phyloP scores from a whole-genome alignment of 2,888 invertebrate species.

The Philereme vetulata region DNA sequence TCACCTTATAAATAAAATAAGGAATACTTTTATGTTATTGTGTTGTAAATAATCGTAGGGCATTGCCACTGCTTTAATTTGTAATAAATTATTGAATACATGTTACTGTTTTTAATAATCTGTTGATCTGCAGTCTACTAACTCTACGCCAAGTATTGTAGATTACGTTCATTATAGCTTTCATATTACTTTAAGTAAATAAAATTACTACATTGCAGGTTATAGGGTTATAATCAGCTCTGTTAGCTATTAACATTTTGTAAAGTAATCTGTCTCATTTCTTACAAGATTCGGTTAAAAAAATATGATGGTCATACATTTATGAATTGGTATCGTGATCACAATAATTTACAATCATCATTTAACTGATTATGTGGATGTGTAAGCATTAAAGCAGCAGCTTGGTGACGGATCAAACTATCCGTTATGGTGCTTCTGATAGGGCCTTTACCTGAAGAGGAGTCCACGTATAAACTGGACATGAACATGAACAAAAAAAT shows the following conservation, averaged over 20 bases:
- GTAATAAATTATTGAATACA: constrained; percentile 11
- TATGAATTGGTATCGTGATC: too few relatives aligned
- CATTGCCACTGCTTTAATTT: constrained; percentile 7
- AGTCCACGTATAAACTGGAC: too few relatives aligned
- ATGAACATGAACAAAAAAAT: too few relatives aligned
- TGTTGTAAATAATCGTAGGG: constrained; percentile 24
- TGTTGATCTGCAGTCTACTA: neutral
- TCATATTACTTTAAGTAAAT: constrained; percentile 1
- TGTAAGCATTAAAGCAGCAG: too few relatives aligned
- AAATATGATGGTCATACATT: too few relatives aligned
- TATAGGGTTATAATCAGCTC: constrained; percentile 4
- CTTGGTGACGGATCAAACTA: too few relatives aligned
- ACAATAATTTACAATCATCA: too few relatives aligned
- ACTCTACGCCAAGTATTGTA: too few relatives aligned
- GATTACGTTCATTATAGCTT: constrained; percentile 5
- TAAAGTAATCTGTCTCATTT: constrained; percentile 16
- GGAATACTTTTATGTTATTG: constrained; percentile 9
- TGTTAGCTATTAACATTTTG: constrained; percentile 11
- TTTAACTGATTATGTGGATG: too few relatives aligned
- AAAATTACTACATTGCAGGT: constrained; percentile 6
- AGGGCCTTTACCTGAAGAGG: too few relatives aligned
- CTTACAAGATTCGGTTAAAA: constrained; percentile 12
- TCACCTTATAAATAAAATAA: neutral
- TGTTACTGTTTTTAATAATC: constrained; percentile 5
- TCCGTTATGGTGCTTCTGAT: too few relatives aligned